A percentile compares a stretch with the other conserved stretches of the same genome.
Conservation (phyloP, 2,888 invertebrate species). For the Penaeus monodon region DNA sequence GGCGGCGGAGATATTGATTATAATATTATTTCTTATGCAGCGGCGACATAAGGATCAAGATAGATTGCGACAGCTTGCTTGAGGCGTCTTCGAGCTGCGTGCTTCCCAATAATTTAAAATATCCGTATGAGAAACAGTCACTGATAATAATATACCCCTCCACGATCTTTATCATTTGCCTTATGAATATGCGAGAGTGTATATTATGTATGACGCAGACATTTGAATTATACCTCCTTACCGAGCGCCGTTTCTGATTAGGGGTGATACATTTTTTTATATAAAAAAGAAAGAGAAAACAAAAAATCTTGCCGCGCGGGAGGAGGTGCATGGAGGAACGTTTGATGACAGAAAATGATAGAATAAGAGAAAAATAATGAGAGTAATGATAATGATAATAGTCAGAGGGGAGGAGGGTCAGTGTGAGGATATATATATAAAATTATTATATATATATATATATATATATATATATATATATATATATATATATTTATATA, state of each 20-base stretch:
- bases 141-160: not conserved
- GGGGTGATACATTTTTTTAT: conserved; percentile 21
- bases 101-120: conserved; percentile 36
- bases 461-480: too few relatives aligned
- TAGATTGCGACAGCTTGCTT: not conserved
- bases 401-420: not conserved
- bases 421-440: too few relatives aligned
- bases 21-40: not conserved
- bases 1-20: not conserved
- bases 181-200: conserved; percentile 30
- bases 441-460: too few relatives aligned
- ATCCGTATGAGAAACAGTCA: conserved; percentile 25
- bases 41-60: not conserved
- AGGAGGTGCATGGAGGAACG: too few relatives aligned
- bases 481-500: too few relatives aligned
- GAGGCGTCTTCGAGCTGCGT: conserved; percentile 22
- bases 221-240: conserved; percentile 29
- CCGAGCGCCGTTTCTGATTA: conserved; percentile 11
- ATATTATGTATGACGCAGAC: conserved; percentile 32
- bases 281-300: too few relatives aligned
- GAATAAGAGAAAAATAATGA: too few relatives aligned
- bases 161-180: conserved; percentile 32
- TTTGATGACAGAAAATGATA: too few relatives aligned
- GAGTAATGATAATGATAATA: too few relatives aligned
- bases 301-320: too few relatives aligned